Percentiles rank a stretch among this genome's conserved stretches.
Conservation (phyloP, 2,888 invertebrate genomes). For the Ichneumoninae sp. region DNA sequence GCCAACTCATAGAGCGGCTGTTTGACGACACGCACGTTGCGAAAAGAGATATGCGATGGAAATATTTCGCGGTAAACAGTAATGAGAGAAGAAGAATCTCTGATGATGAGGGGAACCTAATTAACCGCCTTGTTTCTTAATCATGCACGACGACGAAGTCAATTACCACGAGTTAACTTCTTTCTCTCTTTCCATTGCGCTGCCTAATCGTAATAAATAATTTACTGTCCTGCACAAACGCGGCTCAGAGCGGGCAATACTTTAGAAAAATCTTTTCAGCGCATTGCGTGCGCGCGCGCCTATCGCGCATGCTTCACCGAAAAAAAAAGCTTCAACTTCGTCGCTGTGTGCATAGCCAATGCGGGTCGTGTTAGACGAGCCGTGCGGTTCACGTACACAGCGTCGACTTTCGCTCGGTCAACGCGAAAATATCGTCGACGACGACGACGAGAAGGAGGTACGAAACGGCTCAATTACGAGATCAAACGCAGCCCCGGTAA, state of each 20-base stretch:
- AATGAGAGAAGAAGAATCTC: not conserved
- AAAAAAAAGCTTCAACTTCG: not conserved
- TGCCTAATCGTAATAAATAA: conserved; percentile 34
- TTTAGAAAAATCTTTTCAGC: conserved; percentile 30
- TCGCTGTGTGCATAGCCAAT: not conserved
- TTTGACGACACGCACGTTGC: not conserved
- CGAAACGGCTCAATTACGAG: conserved; percentile 78
- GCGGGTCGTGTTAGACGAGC: conserved; percentile 21
- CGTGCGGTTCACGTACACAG: conserved; percentile 5
- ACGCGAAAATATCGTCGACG: conserved; percentile 63
- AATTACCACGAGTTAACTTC: conserved; percentile 5
- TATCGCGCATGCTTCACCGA: not conserved
- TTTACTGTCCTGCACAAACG: conserved; percentile 48
- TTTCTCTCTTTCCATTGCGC: conserved; percentile 14
- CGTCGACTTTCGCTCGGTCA: conserved; percentile 62
- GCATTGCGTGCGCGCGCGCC: not conserved
- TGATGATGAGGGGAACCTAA: not conserved
- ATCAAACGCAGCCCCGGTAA: conserved; percentile 75
- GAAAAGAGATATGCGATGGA: not conserved
- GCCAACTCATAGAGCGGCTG: too few relatives aligned
- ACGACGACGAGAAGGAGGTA: conserved; percentile 55
- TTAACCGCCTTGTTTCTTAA: not conserved
- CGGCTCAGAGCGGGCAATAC: conserved; percentile 41
- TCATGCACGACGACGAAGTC: not conserved
- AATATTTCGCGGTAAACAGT: too few relatives aligned